Evolutionary conservation across 2,888 invertebrate genomes (phyloP), one percentile per base, ranked within the genome.

Genomic region (Troides aeacus): DNA sequence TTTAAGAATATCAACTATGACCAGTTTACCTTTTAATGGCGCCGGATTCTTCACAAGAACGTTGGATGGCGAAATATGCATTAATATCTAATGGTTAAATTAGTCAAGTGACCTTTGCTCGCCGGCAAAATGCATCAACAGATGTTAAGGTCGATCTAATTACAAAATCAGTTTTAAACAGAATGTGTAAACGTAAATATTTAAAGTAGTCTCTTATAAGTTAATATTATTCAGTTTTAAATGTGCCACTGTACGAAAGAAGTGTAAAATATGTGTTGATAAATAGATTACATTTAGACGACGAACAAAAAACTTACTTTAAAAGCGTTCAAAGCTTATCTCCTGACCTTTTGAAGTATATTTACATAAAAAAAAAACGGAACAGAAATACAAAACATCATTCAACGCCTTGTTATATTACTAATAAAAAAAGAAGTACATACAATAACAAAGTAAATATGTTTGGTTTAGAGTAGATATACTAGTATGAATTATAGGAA

Each of bases 21-120:
- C 74, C 69, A 64, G 73, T 72, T 75, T 74, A 75, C 71, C 74
- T 72, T 73, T 72, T 70, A 73, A 74, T 77, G 66, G 64, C 71
- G 71, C 70, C 72, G 78, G 79, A 80, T 78, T 77, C 75, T 63
- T 63, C 15, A n/a, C 61, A 67, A 70, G 70, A 61, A 75, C 76
- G 73, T 69, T 64, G 63, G 68, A 74, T 84, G 81, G 78, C 74
- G 84, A 79, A 83, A 88, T 23, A 50, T 76, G 65, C 72, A 74
- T 74, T 77, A 79, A 79, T 81, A 75, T 79, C 78, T 78, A 73
- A 77, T 80, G 77, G 76, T 77, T 82, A 83, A 85, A 87, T 88
- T 85, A 84, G 78, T 80, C 83, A 85, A 82, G 83, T 88, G 84
- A 86, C 88, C 87, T 89, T 88, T 74, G 74, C 75, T 73, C 74